These are phyloP conservation scores for Atherix ibis DNA, from an alignment of 2,888 invertebrate species.

Conservation along the genomic window DNA sequence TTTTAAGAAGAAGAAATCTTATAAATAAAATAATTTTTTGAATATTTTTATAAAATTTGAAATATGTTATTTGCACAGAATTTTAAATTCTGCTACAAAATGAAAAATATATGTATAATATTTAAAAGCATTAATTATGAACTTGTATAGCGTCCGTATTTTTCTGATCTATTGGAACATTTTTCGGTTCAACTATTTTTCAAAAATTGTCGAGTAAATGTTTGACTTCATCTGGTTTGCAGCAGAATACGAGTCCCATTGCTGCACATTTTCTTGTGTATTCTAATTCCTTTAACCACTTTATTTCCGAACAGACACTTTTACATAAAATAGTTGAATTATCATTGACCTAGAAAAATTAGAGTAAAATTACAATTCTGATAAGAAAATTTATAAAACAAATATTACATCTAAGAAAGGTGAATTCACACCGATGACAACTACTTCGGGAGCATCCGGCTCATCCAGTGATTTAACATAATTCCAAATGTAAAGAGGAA, in stretches of 20 bases:
- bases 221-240: neutral
- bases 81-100: too few relatives aligned
- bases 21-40: too few relatives aligned
- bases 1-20: too few relatives aligned
- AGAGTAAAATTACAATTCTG: neutral
- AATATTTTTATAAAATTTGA: too few relatives aligned
- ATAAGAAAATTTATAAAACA: neutral
- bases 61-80: too few relatives aligned
- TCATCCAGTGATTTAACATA: neutral
- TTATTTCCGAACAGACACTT: conserved; percentile 1
- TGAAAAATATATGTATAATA: too few relatives aligned
- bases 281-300: neutral
- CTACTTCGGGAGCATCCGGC: neutral
- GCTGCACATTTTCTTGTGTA: neutral
- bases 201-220: conserved; percentile 1
- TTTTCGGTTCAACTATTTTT: too few relatives aligned
- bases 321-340: neutral
- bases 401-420: conserved; percentile 4
- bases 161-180: too few relatives aligned
- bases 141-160: too few relatives aligned
- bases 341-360: neutral
- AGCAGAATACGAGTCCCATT: conserved; percentile 4
- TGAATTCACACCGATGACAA: conserved; percentile 5
- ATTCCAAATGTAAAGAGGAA: conserved; percentile 5
- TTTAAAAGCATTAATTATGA: too few relatives aligned